Evolutionary conservation across 2,797 vertebrate species (phyloP).

Genomic region (Gambusia yucatana): DNA sequence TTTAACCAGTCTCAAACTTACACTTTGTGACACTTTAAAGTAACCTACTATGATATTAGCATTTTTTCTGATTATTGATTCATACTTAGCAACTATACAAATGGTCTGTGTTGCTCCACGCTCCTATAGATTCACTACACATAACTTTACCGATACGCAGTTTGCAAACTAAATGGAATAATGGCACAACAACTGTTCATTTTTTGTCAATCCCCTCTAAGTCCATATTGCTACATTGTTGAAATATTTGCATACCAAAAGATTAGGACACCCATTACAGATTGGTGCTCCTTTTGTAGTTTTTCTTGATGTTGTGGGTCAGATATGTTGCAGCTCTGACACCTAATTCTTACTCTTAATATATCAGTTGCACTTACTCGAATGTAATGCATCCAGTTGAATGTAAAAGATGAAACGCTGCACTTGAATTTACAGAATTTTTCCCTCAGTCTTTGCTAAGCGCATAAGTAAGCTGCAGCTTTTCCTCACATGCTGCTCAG

Average conservation of each 20-base stretch:
- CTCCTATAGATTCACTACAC: background rate
- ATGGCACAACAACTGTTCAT: background rate
- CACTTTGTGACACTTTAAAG: background rate
- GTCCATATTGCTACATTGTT: background rate
- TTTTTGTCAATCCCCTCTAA: background rate
- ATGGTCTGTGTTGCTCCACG: background rate
- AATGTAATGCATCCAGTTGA: background rate
- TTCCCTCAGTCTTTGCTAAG: slow-evolving; percentile 33
- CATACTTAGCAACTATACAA: background rate
- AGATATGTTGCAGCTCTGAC: slow-evolving; percentile 11
- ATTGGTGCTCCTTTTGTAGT: slow-evolving; percentile 7
- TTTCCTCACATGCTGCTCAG: slow-evolving; percentile 67
- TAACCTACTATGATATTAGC: background rate
- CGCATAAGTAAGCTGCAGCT: slow-evolving; percentile 56
- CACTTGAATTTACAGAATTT: slow-evolving; percentile 26
- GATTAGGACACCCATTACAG: background rate
- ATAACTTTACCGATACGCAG: background rate
- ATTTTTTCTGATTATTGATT: background rate
- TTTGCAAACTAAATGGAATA: background rate
- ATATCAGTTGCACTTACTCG: background rate
- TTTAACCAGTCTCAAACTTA: background rate
- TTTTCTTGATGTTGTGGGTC: background rate
- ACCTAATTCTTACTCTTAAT: slow-evolving; percentile 22
- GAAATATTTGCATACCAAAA: slow-evolving; percentile 3
- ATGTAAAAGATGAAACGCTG: slow-evolving; percentile 13